phyloP scores from a whole-genome alignment of 1,140 invertebrate genomes.

The Sarcophaga bullata region DNA sequence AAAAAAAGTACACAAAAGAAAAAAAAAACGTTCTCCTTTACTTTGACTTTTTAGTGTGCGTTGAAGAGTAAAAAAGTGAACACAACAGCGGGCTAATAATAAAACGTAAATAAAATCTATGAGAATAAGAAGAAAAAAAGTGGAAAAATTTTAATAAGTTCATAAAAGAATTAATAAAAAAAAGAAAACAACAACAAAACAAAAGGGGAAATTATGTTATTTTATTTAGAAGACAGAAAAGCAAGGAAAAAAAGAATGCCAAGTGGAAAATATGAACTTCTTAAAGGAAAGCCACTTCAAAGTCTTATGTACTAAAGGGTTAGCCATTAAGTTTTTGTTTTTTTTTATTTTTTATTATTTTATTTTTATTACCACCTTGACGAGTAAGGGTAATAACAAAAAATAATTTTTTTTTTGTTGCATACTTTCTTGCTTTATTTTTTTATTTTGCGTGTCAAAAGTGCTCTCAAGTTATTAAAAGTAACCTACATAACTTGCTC shows the following conservation, averaged over 20 bases:
- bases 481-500: not conserved
- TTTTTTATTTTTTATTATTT: not conserved
- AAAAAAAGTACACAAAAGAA: too few species aligned
- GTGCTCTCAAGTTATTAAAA: constrained; percentile 20
- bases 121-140: not conserved
- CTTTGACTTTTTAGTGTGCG: constrained; percentile 4
- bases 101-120: not conserved
- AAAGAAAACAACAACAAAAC: not conserved
- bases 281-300: not conserved
- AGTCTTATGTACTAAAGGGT: not conserved
- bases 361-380: constrained; percentile 24
- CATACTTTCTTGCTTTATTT: too few species aligned
- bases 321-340: not conserved
- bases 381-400: not conserved
- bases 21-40: not conserved
- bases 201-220: not conserved
- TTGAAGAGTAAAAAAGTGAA: not conserved
- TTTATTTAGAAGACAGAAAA: not conserved
- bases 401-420: not conserved
- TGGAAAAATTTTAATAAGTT: too few species aligned
- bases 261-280: not conserved
- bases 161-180: not conserved
- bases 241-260: not conserved
- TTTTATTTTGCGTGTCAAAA: constrained; percentile 4
- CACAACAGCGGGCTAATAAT: not conserved